Conservation (phyloP, 2,797 vertebrate species). For the Lepilemur ruficaudatus region DNA sequence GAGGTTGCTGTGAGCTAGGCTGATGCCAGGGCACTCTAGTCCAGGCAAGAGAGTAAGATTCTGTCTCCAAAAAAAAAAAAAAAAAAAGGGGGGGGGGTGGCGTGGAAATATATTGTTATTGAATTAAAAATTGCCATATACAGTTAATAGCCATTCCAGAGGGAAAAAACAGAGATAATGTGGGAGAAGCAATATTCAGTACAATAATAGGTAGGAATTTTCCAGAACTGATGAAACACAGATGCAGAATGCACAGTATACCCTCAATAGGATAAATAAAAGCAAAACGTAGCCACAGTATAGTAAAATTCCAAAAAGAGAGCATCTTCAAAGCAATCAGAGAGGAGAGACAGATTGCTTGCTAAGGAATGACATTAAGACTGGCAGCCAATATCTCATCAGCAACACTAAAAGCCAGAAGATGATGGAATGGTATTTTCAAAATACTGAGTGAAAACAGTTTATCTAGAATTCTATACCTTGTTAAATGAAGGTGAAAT, state of each 20-base stretch:
- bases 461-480: conserved; percentile 12
- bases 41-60: no score
- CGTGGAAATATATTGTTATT: not conserved
- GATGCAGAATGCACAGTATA: conserved; percentile 7
- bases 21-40: no score
- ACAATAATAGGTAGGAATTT: not conserved
- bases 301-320: conserved; percentile 13
- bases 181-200: conserved; percentile 18
- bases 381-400: conserved; percentile 13
- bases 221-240: not conserved
- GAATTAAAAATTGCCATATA: not conserved
- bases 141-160: not conserved
- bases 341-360: not conserved
- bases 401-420: not conserved
- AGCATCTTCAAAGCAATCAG: not conserved
- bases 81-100: not conserved
- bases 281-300: not conserved
- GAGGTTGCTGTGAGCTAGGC: no score
- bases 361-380: not conserved
- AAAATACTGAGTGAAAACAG: conserved; percentile 1
- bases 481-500: conserved; percentile 16
- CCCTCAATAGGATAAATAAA: not conserved
- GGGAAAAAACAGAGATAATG: conserved; percentile 22
- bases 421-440: not conserved
- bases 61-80: no score